These are phyloP conservation scores for Cryptoblepharus egeriae DNA, from an alignment of 2,797 vertebrate genomes.

Conservation along the genomic window DNA sequence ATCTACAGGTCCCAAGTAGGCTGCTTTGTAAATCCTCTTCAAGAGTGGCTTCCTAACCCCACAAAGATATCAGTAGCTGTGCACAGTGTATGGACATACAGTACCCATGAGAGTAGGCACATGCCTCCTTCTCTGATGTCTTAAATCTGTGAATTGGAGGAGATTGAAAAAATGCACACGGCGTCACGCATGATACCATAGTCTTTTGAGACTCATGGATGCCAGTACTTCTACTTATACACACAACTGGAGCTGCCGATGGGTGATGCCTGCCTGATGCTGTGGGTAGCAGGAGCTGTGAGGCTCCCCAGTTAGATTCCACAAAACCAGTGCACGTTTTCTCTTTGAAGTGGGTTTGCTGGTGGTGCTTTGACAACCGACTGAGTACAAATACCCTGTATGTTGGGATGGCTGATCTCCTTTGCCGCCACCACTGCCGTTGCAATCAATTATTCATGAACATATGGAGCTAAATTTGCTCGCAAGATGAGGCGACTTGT, in stretches of 20 bases:
- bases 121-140: constrained; percentile 39
- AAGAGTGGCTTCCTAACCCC: constrained; percentile 44
- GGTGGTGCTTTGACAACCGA: not conserved
- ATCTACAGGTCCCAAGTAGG: constrained; percentile 29
- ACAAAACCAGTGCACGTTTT: not conserved
- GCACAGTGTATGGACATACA: constrained; percentile 13
- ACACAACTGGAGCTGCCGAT: constrained; percentile 28
- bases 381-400: not conserved
- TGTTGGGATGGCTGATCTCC: not conserved
- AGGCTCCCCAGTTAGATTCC: not conserved
- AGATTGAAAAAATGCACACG: constrained; percentile 31
- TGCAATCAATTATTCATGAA: constrained; percentile 37
- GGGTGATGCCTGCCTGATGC: constrained; percentile 1
- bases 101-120: constrained; percentile 50
- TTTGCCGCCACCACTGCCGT: not conserved
- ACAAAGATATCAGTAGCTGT: not conserved
- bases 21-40: constrained; percentile 35
- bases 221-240: too few species aligned
- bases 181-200: too few species aligned
- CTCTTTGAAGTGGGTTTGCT: fast-evolving
- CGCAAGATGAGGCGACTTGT: not conserved
- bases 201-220: too few species aligned
- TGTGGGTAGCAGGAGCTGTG: constrained; percentile 20
- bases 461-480: not conserved
- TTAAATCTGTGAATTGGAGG: constrained; percentile 50